Base-by-base conservation (phyloP, 2,113 vertebrate species). In the Stegostoma tigrinum region DNA sequence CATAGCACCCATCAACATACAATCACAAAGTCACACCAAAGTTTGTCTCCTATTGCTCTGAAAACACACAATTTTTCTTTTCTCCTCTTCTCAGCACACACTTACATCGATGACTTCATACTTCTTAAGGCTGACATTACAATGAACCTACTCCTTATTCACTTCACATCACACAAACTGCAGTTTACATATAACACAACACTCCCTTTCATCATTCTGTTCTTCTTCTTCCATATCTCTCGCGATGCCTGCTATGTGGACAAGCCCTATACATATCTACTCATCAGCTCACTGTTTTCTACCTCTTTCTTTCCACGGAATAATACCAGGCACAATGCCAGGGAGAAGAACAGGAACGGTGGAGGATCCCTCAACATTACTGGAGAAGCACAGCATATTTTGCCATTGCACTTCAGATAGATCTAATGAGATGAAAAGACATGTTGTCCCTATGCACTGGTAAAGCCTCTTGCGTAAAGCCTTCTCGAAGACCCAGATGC, bases 221-320 rank as follows among this genome's bases (percentile, higher is more conserved):
- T 45, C 52, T 61, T 90, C 83, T 96, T 70, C 68, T 70, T 24
- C 66, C 21, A 67, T 19, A 67, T 21, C 66, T 67, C 66, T 67
- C 66, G 21, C 6, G 3, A 67, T 19, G 21, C 21, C 27, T 23
- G 8, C 68, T 24, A 5, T 70, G 5, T 24, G 21, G 23, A n/a
- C 75, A n/a, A 78, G 75, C 12, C 75, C 34, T 34, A n/a, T 5
- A n/a, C 34, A 78, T 78, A 30, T 7, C 75, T 34, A 78, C 34
- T 15, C 75, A 34, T 5, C 12, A 61, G 0, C 55, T 61, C 55
- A 61, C 7, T 61, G 55, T 12, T 61, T 61, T 61, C 55, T 12
- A 61, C 7, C 30, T 10, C 10, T 23, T 23, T 78, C 68, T 96
- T 96, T 96, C 96, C 96, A 90, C 96, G 96, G 95, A 96, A 97